Conservation (phyloP, 1,140 invertebrate genomes). For the Drosophila cardini region DNA sequence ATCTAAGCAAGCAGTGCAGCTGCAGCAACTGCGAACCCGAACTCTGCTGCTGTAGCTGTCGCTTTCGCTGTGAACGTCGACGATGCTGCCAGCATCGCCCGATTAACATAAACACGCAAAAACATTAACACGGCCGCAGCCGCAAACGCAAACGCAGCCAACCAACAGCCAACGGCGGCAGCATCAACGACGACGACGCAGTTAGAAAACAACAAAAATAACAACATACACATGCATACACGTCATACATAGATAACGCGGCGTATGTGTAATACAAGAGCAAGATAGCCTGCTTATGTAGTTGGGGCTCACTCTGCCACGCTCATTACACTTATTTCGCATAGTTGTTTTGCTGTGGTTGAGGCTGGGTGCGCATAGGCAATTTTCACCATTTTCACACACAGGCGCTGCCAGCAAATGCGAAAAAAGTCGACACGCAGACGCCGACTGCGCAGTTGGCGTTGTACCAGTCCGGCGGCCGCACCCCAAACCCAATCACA, state of each 20-base stretch:
- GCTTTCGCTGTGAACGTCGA: conserved; percentile 29
- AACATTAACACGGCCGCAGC: conserved; percentile 76
- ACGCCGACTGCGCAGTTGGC: conserved; percentile 39
- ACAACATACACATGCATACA: conserved; percentile 31
- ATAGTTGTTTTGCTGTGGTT: conserved; percentile 62
- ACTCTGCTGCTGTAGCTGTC: neutral
- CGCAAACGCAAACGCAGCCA: conserved; percentile 47
- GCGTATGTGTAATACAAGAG: conserved; percentile 77
- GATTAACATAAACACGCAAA: conserved; percentile 84
- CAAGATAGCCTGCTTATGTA: conserved; percentile 32
- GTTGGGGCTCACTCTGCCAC: conserved; percentile 61
- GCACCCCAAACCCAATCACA: conserved; percentile 82
- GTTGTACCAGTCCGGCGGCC: conserved; percentile 40
- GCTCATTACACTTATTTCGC: conserved; percentile 83
- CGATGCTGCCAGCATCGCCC: conserved; percentile 41
- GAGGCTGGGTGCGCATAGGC: conserved; percentile 76
- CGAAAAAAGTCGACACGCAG: conserved; percentile 60
- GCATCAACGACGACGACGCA: conserved; percentile 54
- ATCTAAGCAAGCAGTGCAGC: conserved; percentile 68
- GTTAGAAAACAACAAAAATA: conserved; percentile 67
- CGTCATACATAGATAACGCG: conserved; percentile 80
- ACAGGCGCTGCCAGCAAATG: conserved; percentile 54
- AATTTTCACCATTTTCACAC: conserved; percentile 76
- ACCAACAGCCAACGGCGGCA: conserved; percentile 68
- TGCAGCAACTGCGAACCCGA: conserved; percentile 1